Base-by-base conservation (phyloP, 2,113 vertebrate species). In the Ptychochromis oligacanthus region DNA sequence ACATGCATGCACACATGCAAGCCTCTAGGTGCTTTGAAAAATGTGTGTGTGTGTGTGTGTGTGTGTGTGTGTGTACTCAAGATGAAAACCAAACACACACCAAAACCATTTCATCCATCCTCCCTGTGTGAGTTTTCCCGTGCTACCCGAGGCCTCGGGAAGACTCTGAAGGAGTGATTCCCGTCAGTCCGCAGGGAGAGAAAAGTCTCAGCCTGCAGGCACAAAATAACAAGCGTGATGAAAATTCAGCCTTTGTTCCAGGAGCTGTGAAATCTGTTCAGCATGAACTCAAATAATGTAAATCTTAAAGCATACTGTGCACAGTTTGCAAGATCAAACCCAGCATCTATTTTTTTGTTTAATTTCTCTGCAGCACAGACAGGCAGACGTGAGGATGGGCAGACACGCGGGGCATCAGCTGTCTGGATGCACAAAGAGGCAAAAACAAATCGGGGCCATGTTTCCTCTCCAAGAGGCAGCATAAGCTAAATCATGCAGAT, bases 371-470 rank as follows among this genome's bases (percentile, higher is more conserved):
- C 75, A 40, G 78, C 24, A 40, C 40, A 79, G 56, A 60, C 4
- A 17, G 60, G 70, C 64, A 72, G 65, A 72, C 65, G 2, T 7
- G 11, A n/a, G 26, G 46, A 75, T 18, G 3, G 46, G 26, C 28
- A 26, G 65, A 75, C 78, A 28, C 9, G 77, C 8, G 34, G 46
- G 55, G 86, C 84, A 89, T 92, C 91, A 90, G 88, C 86, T 90
- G 91, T 85, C 24, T 80, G 67, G 13, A 62, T 36, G 43, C 80
- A 65, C 62, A 85, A 64, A 60, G 4, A 80, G 72, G 59, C 74
- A 60, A 54, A 82, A 87, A 65, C 85, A 79, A 78, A 85, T 85
- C n/a, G 24, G n/a, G 46, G 55, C 59, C 65, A 46, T 4, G 62
- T 88, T 85, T 85, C 56, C 79, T 59, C 84, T 88, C 84, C 79